Percentiles rank a stretch among this genome's conserved stretches.
These are phyloP conservation scores for Indri indri DNA, from an alignment of 2,113 vertebrate species.

Conservation along the genomic window DNA sequence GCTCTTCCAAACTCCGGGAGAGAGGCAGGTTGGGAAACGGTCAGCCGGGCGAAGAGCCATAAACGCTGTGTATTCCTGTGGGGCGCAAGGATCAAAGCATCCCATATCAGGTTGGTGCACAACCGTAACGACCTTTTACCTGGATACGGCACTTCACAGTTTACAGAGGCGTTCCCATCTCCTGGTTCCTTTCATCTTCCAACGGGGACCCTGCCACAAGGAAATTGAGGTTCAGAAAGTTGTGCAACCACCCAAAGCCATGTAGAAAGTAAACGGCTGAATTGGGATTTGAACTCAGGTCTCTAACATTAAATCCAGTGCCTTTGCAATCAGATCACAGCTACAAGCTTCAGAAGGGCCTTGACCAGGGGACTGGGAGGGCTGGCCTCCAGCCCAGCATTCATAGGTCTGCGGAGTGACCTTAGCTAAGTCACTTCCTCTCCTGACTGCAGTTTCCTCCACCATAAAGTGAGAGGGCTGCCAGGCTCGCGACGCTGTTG, in stretches of 20 bases:
- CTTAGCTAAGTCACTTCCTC: slow-evolving; percentile 37
- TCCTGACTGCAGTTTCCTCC: background rate
- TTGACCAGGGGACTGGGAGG: background rate
- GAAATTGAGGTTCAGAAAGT: background rate
- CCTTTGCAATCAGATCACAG: background rate
- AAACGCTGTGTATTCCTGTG: background rate
- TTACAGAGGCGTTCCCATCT: background rate
- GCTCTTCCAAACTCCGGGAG: background rate
- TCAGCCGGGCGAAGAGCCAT: background rate
- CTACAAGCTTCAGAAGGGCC: background rate
- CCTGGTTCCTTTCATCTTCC: slow-evolving; percentile 20
- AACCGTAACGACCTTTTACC: slow-evolving; percentile 29
- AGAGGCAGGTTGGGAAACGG: background rate
- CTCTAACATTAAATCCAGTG: background rate
- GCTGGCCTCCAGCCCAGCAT: background rate
- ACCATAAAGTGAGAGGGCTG: background rate
- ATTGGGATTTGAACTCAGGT: background rate
- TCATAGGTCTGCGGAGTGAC: background rate
- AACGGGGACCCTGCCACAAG: background rate
- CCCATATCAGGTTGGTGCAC: background rate
- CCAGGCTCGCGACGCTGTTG: background rate
- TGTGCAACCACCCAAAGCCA: background rate
- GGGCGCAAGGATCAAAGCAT: slow-evolving; percentile 50
- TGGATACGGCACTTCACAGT: background rate
- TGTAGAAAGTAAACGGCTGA: background rate